A percentile compares a stretch with the other conserved stretches of the same genome.
These are phyloP conservation scores for Otis tarda DNA, from an alignment of 2,113 vertebrate species.

Conservation along the genomic window DNA sequence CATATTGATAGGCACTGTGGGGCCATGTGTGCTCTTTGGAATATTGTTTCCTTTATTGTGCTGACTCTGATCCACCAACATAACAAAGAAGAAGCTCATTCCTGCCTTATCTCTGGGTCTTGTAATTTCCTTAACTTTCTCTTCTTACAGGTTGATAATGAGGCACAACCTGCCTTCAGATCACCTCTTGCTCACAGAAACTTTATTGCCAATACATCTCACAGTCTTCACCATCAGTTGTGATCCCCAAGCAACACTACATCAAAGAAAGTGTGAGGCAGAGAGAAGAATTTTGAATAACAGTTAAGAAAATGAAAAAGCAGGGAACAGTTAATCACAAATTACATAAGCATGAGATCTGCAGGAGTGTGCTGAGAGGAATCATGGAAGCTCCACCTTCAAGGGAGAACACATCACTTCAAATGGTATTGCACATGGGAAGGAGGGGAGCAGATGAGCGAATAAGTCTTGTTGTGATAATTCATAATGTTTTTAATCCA, in stretches of 20 bases:
- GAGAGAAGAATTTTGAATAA: not conserved
- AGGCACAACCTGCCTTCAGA: not conserved
- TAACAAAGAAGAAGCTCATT: not conserved
- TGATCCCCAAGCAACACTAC: not conserved
- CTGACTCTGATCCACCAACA: not conserved
- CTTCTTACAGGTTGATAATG: not conserved
- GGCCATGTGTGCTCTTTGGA: rapidly evolving
- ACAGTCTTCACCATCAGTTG: not conserved
- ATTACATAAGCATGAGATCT: not conserved
- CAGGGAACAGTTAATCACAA: not conserved
- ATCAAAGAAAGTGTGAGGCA: not conserved
- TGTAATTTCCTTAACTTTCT: not conserved
- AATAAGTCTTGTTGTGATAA: not conserved
- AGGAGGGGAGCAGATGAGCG: not conserved
- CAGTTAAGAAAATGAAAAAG: not conserved
- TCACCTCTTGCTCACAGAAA: not conserved
- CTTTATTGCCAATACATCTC: not conserved
- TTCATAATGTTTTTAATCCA: not conserved
- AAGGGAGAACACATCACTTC: not conserved
- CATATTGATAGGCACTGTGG: not conserved
- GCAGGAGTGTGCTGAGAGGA: not conserved
- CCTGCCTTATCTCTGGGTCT: not conserved
- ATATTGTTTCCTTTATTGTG: not conserved
- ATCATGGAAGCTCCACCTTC: not conserved
- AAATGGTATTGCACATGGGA: not conserved